These are phyloP conservation scores for Dicrostonyx torquatus DNA, from an alignment of 2,797 vertebrate species.

Conservation along the genomic window DNA sequence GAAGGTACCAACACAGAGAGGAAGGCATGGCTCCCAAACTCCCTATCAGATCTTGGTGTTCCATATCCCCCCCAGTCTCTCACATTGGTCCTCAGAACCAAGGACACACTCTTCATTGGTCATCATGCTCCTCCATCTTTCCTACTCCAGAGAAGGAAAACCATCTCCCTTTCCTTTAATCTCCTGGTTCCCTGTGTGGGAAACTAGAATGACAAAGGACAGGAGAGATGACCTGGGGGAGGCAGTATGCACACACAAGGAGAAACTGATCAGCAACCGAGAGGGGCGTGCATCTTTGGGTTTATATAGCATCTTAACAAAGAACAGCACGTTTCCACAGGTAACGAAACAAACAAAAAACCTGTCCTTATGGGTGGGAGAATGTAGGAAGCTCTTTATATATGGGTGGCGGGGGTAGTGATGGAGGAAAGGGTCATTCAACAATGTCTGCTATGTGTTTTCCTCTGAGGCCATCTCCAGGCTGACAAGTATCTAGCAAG, in stretches of 20 bases:
- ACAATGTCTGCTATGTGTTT: not conserved
- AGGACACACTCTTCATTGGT: not conserved
- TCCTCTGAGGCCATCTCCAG: not conserved
- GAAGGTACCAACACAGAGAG: not conserved
- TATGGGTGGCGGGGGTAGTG: too few relatives aligned
- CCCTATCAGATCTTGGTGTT: too few relatives aligned
- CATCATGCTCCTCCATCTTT: not conserved
- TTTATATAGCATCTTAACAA: not conserved
- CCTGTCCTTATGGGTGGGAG: not conserved
- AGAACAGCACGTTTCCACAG: not conserved
- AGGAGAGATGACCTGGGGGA: not conserved
- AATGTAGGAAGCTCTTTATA: too few relatives aligned
- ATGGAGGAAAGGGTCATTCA: not conserved
- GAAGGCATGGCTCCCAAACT: fast-evolving
- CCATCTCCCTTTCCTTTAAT: too few relatives aligned
- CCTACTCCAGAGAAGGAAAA: not conserved
- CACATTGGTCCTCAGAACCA: not conserved
- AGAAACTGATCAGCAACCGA: not conserved
- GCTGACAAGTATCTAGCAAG: not conserved
- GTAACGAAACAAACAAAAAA: not conserved
- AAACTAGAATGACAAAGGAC: not conserved
- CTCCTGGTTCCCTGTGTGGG: not conserved
- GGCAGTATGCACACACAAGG: not conserved
- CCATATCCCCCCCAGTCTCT: not conserved
- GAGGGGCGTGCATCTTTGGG: not conserved